A percentile compares a stretch with the other conserved stretches of the same genome.
Conservation (phyloP, 2,113 vertebrate species). For the Hippocampus mohnikei region DNA sequence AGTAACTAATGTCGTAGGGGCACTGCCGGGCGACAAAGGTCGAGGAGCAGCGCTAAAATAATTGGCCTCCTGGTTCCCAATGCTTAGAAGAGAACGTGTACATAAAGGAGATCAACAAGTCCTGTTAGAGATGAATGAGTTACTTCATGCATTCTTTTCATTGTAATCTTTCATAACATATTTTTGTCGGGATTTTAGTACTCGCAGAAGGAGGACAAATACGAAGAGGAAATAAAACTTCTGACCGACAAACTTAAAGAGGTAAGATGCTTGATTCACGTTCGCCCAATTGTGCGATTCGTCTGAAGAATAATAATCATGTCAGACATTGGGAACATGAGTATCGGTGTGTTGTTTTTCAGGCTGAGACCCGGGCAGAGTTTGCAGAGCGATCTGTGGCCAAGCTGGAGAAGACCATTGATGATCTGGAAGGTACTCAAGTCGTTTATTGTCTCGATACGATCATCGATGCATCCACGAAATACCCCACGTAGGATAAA, state of each 20-base stretch:
- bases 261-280: slow-evolving; percentile 67
- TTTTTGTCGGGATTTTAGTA: slow-evolving; percentile 74
- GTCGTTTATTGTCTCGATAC: not conserved
- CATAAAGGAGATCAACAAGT: not conserved
- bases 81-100: not conserved
- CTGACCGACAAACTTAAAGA: slow-evolving; percentile 97
- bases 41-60: not conserved
- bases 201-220: slow-evolving; percentile 96
- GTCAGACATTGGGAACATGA: not conserved
- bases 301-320: not conserved
- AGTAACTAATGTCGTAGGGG: too few relatives aligned
- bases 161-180: not conserved
- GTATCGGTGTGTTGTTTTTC: slow-evolving; percentile 21
- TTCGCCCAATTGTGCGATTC: not conserved
- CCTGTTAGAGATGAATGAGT: not conserved
- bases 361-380: slow-evolving; percentile 95
- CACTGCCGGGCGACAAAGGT: too few relatives aligned
- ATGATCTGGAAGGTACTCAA: slow-evolving; percentile 92
- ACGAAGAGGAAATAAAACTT: slow-evolving; percentile 92
- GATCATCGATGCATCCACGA: not conserved
- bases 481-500: not conserved
- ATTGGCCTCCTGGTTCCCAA: not conserved
- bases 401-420: slow-evolving; percentile 97
- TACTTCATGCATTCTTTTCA: not conserved
- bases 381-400: slow-evolving; percentile 96